These are phyloP conservation scores for Dryobotodes eremita DNA, from an alignment of 2,888 invertebrate species.

Conservation along the genomic window DNA sequence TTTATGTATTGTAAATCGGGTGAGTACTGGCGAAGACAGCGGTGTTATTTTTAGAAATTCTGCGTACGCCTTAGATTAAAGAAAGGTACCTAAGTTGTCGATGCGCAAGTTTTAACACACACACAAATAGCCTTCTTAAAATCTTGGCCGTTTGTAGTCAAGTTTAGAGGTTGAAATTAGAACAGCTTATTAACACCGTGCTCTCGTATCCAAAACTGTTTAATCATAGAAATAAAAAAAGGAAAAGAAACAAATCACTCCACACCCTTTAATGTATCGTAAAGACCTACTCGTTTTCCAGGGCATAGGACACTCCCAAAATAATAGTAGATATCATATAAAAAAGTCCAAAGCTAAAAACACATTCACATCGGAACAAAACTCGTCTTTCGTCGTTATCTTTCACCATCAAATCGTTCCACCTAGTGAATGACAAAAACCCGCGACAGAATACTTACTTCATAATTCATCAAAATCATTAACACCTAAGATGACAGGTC, in stretches of 20 bases:
- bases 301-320: too few species aligned
- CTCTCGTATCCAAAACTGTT: not conserved
- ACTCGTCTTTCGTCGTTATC: not conserved
- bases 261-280: too few species aligned
- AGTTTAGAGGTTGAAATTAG: not conserved
- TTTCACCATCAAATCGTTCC: not conserved
- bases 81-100: not conserved
- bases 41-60: constrained; percentile 13
- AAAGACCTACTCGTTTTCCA: too few species aligned
- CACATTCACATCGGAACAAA: not conserved
- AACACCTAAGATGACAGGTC: constrained; percentile 31
- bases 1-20: constrained; percentile 63
- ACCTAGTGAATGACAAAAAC: not conserved
- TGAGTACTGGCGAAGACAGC: constrained; percentile 53
- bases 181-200: not conserved
- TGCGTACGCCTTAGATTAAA: not conserved
- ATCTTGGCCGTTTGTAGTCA: not conserved
- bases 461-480: constrained; percentile 47
- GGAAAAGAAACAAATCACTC: too few species aligned
- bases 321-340: not conserved
- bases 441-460: constrained; percentile 1
- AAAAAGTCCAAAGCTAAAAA: not conserved
- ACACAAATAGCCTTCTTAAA: not conserved
- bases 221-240: too few species aligned
- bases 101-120: constrained; percentile 12